Evolutionary conservation across 2,113 vertebrate species (phyloP).

Genomic region (Rhea americana): DNA sequence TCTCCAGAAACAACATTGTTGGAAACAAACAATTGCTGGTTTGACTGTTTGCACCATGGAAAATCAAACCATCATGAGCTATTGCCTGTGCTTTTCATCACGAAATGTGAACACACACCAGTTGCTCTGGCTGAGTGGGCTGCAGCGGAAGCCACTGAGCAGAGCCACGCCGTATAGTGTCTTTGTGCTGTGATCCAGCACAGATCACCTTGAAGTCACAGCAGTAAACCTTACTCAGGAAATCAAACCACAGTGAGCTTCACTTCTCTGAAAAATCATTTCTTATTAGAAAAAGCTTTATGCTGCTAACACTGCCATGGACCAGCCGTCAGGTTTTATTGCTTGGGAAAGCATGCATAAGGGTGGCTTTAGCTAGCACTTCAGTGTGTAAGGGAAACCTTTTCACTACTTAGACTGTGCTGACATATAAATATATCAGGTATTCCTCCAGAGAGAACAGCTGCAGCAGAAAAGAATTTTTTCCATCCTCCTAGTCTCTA

Average conservation of each 20-base stretch:
- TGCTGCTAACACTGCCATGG: fast-evolving
- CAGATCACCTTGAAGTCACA: not conserved
- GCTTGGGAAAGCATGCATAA: not conserved
- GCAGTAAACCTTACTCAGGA: not conserved
- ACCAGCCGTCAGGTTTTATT: not conserved
- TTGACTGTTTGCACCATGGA: not conserved
- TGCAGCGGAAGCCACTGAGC: not conserved
- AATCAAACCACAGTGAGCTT: not conserved
- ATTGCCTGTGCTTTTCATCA: not conserved
- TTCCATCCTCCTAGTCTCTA: not conserved
- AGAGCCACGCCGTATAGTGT: not conserved
- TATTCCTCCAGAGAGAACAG: not conserved
- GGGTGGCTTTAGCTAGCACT: not conserved
- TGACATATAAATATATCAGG: not conserved
- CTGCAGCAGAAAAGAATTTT: not conserved
- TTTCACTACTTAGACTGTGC: not conserved
- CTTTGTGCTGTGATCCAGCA: not conserved
- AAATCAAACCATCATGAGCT: not conserved
- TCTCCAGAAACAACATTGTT: not conserved
- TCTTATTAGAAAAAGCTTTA: not conserved
- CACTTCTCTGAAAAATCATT: not conserved
- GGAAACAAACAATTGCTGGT: not conserved
- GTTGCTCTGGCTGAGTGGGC: not conserved
- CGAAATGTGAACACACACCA: not conserved
- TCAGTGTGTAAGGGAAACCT: not conserved